phyloP scores from a whole-genome alignment of 2,888 invertebrate genomes.

The Lomographa bimaculata region DNA sequence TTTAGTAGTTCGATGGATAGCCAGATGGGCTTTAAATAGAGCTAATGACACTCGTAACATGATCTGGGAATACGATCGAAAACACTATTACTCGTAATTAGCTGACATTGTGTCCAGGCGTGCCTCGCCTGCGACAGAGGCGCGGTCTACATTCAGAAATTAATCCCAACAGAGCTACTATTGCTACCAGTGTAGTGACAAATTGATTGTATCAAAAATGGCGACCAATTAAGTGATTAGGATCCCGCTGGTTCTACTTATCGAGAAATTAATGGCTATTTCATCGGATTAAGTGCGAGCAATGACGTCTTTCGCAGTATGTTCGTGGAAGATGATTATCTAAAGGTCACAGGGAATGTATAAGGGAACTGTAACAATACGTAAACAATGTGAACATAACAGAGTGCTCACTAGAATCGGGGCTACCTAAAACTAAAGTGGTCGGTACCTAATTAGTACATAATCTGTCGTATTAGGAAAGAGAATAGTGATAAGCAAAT shows the following conservation, averaged over 20 bases:
- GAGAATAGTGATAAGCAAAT: no score
- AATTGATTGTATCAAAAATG: conserved; percentile 67
- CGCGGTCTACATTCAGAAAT: conserved; percentile 77
- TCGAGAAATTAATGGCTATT: conserved; percentile 57
- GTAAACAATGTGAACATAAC: no score
- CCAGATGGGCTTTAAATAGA: conserved; percentile 44
- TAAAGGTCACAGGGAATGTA: no score
- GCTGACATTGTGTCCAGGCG: conserved; percentile 58
- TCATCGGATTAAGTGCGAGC: conserved; percentile 53
- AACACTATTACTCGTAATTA: conserved; percentile 81
- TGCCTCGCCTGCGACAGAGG: conserved; percentile 46
- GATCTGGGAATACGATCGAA: conserved; percentile 67
- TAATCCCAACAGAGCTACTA: conserved; percentile 65
- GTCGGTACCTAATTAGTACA: no score
- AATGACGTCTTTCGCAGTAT: conserved; percentile 44
- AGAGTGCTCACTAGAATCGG: no score
- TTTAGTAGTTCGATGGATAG: background rate
- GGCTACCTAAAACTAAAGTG: no score
- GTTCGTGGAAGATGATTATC: no score
- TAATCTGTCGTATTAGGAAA: no score
- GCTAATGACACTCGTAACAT: conserved; percentile 69
- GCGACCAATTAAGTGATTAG: conserved; percentile 71
- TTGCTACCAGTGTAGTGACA: conserved; percentile 59
- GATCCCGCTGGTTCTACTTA: conserved; percentile 60
- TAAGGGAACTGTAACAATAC: no score